Percentiles rank a stretch among this genome's conserved stretches.
Evolutionary conservation across 2,113 vertebrate genomes (phyloP).

Genomic region (Caloenas nicobarica): DNA sequence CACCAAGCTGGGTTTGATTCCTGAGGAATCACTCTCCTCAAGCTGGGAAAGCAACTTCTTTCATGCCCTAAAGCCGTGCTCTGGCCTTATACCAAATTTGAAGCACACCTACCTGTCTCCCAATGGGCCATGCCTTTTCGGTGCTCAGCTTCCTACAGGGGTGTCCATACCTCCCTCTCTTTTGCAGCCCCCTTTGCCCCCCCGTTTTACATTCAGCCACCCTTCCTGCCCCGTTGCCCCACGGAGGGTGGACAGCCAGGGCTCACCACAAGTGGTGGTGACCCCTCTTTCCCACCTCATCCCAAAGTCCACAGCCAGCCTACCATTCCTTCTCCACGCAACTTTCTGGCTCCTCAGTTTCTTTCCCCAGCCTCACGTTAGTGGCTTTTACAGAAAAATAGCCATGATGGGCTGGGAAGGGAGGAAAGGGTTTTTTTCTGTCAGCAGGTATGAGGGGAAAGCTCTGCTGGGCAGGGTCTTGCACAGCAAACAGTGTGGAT

Average conservation of each 20-base stretch:
- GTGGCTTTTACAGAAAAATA: not conserved
- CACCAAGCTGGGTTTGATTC: not conserved
- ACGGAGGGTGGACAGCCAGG: not conserved
- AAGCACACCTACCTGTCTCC: not conserved
- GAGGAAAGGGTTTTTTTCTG: not conserved
- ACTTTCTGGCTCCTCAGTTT: not conserved
- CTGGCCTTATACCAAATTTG: not conserved
- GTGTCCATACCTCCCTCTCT: not conserved
- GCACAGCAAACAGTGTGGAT: not conserved
- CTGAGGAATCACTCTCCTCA: not conserved
- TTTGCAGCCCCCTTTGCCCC: not conserved
- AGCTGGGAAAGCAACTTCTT: not conserved
- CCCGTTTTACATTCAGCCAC: not conserved
- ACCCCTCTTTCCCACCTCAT: not conserved
- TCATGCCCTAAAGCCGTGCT: not conserved
- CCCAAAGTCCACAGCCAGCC: not conserved
- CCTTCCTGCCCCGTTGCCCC: fast-evolving
- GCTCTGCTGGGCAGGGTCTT: not conserved
- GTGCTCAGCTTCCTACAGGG: not conserved
- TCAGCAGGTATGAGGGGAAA: not conserved
- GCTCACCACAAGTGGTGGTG: not conserved
- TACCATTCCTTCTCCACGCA: not conserved
- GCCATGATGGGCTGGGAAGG: not conserved
- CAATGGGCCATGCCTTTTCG: not conserved
- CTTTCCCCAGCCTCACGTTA: fast-evolving